Base-by-base conservation (phyloP, 2,113 vertebrate species). In the Gymnogyps californianus region DNA sequence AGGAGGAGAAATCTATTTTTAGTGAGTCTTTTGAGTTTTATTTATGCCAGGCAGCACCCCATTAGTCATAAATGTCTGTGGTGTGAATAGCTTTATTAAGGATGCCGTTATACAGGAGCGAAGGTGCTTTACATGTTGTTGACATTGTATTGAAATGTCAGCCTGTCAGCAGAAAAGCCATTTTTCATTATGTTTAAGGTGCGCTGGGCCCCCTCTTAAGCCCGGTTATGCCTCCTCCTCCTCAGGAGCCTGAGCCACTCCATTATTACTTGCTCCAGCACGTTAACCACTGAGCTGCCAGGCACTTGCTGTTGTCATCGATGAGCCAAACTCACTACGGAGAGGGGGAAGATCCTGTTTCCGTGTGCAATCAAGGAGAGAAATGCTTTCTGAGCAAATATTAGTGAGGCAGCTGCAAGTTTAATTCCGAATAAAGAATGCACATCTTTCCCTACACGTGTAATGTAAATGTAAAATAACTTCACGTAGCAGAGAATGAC, bases 111-210 rank as follows among this genome's bases (percentile, higher is more conserved):
- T 3, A 6, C 20, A 0, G 76, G 38, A 55, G 72, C 13, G 13
- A 49, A 61, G 65, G 83, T 72, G 83, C 88, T 91, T 44, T 78
- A 26, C 83, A 6, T 36, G 76, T 15, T 57, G 93, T 77, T 81
- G 87, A 78, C 64, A 32, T 64, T 16, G 74, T 38, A 89, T 83
- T 86, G 87, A 95, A 93, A 93, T 89, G 95, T 93, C 95, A 95
- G 81, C 29, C 59, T 61, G 88, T 13, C 76, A 69, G 75, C 66
- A 71, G 67, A 49, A 86, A 86, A 93, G 77, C 65, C 80, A 18
- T 78, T 93, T 93, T 52, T 93, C 86, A 93, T 95, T 83, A 87
- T 3, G 66, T 19, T 89, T 38, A 26, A 66, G 79, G 85, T 88
- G 89, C 74, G 4, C 19, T 29, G 57, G 67, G 77, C 75, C 93